Evolutionary conservation across 2,113 vertebrate genomes (phyloP).

Genomic region (Aldabrachelys gigantea): DNA sequence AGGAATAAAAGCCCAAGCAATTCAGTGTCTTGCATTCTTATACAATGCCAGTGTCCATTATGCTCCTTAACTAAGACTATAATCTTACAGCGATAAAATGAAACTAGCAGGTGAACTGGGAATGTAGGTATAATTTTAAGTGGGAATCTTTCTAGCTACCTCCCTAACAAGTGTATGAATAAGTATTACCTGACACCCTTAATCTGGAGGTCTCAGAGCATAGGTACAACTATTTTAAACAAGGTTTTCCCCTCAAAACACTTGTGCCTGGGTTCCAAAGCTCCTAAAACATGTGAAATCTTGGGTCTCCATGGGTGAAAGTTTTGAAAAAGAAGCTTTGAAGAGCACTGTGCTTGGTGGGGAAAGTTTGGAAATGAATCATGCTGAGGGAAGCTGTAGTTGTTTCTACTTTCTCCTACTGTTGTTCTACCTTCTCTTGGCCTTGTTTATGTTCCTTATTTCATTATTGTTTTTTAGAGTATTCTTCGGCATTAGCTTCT

Average conservation of each 20-base stretch:
- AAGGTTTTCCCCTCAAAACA: neutral
- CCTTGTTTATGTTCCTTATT: neutral
- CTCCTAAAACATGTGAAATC: neutral
- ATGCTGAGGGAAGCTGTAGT: neutral
- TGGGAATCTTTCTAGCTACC: constrained; percentile 15
- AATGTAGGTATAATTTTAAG: neutral
- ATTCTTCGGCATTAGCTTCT: neutral
- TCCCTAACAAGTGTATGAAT: constrained; percentile 21
- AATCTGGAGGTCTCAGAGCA: constrained; percentile 29
- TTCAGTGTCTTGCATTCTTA: constrained; percentile 6
- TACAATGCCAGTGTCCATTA: constrained; percentile 30
- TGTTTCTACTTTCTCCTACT: neutral
- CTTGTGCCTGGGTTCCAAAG: neutral
- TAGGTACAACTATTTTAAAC: neutral
- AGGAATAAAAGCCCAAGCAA: constrained; percentile 1
- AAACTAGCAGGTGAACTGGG: constrained; percentile 2
- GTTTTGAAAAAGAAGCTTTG: neutral
- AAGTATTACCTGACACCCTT: constrained; percentile 10
- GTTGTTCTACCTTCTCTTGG: neutral
- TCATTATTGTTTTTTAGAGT: neutral
- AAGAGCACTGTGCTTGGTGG: constrained; percentile 9
- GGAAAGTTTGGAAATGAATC: neutral
- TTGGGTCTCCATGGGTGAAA: neutral
- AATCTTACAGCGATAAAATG: neutral
- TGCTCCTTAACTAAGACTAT: constrained; percentile 50